Percentiles rank a stretch among this genome's conserved stretches.
Conservation (phyloP, 2,888 invertebrate species). For the Carterocephalus palaemon region DNA sequence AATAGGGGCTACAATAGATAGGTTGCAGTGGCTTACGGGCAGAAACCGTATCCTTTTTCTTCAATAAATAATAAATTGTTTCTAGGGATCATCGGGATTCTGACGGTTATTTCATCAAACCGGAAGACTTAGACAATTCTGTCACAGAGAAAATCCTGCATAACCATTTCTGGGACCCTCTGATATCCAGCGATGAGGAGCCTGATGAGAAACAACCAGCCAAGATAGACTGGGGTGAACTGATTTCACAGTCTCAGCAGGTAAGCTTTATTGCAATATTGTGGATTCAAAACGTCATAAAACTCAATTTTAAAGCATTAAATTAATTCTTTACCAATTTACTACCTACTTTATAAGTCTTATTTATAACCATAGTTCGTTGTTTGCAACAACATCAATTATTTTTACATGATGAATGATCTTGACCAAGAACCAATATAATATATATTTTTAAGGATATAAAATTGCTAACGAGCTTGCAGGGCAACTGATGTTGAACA, state of each 20-base stretch:
- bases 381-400: too few species aligned
- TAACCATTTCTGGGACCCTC: conserved; percentile 54
- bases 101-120: conserved; percentile 45
- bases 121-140: conserved; percentile 50
- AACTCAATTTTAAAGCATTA: too few species aligned
- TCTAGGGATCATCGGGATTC: conserved; percentile 44
- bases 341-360: too few species aligned
- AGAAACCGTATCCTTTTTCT: not conserved
- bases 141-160: conserved; percentile 54
- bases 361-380: too few species aligned
- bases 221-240: conserved; percentile 52
- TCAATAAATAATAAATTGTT: not conserved
- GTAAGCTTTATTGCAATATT: conserved; percentile 35
- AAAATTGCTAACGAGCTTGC: too few species aligned
- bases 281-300: too few species aligned
- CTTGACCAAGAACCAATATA: too few species aligned
- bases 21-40: not conserved
- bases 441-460: too few species aligned
- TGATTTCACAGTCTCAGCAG: conserved; percentile 42
- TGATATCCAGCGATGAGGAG: conserved; percentile 54
- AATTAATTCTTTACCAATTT: too few species aligned
- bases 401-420: too few species aligned
- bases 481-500: too few species aligned
- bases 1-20: too few species aligned
- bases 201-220: conserved; percentile 36